phyloP scores from a whole-genome alignment of 2,797 vertebrate genomes.

The Falco naumanni region DNA sequence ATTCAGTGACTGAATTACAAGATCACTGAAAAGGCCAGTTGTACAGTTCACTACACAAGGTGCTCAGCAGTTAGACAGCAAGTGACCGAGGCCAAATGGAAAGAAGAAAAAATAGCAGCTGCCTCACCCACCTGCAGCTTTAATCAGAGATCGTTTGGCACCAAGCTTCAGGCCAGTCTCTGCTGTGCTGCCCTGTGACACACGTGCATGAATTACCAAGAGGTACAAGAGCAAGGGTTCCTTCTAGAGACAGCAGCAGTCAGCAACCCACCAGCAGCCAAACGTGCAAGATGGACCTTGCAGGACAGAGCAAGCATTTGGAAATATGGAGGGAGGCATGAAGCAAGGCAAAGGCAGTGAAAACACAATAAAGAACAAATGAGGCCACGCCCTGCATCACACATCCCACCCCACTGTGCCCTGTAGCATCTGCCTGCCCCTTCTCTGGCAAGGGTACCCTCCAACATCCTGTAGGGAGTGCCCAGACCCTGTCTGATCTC shows the following conservation, averaged over 20 bases:
- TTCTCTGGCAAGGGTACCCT: background rate
- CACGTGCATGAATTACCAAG: background rate
- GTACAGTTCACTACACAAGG: background rate
- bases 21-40: background rate
- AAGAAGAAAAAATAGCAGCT: background rate
- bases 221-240: background rate
- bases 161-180: background rate
- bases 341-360: background rate
- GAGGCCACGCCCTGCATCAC: background rate
- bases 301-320: background rate
- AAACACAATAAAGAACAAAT: background rate
- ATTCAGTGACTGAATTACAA: background rate
- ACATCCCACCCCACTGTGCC: background rate
- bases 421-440: background rate
- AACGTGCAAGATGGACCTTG: background rate
- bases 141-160: background rate
- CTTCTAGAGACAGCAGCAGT: background rate
- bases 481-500: background rate
- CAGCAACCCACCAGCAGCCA: background rate
- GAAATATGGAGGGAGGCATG: background rate
- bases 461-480: background rate
- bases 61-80: slow-evolving; percentile 1
- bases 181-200: background rate
- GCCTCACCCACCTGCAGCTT: background rate
- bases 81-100: background rate